phyloP scores from a whole-genome alignment of 2,888 invertebrate species.

The Gortyna flavago region DNA sequence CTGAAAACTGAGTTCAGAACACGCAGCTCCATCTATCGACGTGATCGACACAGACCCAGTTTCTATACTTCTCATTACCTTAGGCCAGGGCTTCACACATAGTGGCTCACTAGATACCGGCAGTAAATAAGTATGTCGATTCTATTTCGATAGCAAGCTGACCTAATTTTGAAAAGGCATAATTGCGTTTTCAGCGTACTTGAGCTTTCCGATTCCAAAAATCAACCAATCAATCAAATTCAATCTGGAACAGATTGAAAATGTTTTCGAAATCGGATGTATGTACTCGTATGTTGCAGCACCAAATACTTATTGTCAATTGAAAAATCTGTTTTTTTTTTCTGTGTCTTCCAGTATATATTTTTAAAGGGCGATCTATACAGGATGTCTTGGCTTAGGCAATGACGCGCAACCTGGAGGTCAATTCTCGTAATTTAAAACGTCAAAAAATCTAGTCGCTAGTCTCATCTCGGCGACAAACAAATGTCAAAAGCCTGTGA shows the following conservation, averaged over 20 bases:
- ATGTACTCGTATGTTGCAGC: neutral
- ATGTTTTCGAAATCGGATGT: neutral
- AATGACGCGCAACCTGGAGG: neutral
- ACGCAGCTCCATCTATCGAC: slow-evolving; percentile 19
- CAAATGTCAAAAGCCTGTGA: no score
- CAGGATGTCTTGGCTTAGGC: no score
- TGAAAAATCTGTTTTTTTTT: neutral
- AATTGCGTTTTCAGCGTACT: neutral
- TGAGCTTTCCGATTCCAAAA: neutral
- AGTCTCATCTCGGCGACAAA: no score
- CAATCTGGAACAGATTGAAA: no score
- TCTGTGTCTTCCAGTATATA: no score
- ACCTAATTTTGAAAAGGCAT: neutral
- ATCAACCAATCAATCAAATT: no score
- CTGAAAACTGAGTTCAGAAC: no score
- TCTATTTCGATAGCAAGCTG: neutral
- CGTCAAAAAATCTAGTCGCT: no score
- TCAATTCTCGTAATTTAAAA: no score
- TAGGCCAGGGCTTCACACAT: no score
- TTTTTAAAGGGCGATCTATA: no score
- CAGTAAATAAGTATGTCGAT: neutral
- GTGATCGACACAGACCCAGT: neutral
- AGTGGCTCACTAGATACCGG: no score
- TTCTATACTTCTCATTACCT: neutral
- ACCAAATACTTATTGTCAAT: neutral